Base-by-base conservation (phyloP, 2,888 invertebrate genomes). In the Lumbricus terrestris region DNA sequence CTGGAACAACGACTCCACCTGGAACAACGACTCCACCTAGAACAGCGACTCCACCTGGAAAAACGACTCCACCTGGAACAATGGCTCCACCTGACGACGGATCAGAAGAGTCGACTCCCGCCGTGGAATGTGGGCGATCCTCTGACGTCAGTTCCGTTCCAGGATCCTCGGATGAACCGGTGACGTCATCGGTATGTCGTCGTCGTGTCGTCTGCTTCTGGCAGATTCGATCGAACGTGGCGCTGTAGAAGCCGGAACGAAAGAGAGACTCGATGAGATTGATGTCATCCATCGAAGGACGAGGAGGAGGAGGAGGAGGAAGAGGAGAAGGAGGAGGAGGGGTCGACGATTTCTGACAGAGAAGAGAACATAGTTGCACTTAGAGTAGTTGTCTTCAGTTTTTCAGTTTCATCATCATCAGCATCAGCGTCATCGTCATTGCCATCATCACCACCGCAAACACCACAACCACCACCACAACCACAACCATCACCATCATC, bases 171-270 rank as follows among this genome's bases (percentile, higher is more conserved):
- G 69, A 8, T 69, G n/a, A n/a, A 69, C 69, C 69, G 69, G 69
- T 69, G 69, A 69, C 29, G n/a, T n/a, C 29, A 29, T 69, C n/a
- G n/a, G n/a, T n/a, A n/a, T n/a, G n/a, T n/a, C n/a, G n/a, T n/a
- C n/a, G 11, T n/a, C 69, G 69, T n/a, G 69, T n/a, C 69, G 29
- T 69, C 69, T n/a, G 69, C 8, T n/a, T 29, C n/a, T 69, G 69
- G n/a, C 69, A 69, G 69, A 69, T n/a, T 29, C 69, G 29, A n/a
- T 69, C 69, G 69, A 69, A 69, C n/a, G 69, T 69, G 29, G 29
- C 69, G 69, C 69, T 69, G n/a, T 69, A 69, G 69, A 69, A 69
- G 69, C 69, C 69, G 69, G n/a, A n/a, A n/a, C 69, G 69, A 69
- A 69, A 69, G n/a, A 69, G 69, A 69, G 69, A 69, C 69, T 69